These are phyloP conservation scores for Drosophila lini DNA, from an alignment of 1,140 invertebrate species.

Conservation along the genomic window DNA sequence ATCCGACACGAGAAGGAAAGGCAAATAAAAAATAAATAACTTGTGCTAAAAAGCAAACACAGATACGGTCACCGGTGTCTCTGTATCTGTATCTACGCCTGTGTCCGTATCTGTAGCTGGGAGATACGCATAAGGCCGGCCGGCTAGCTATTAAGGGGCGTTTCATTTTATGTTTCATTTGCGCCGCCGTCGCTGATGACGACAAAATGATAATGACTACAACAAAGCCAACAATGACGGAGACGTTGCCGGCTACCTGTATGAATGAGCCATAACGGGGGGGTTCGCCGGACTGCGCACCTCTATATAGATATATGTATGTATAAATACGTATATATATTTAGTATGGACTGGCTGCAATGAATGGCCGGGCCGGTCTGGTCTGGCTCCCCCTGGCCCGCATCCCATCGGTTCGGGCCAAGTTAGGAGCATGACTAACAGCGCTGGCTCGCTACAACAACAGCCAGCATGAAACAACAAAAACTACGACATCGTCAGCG, in stretches of 20 bases:
- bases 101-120: conserved; percentile 50
- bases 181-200: conserved; percentile 79
- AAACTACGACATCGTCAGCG: conserved; percentile 57
- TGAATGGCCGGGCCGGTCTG: conserved; percentile 57
- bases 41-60: conserved; percentile 80
- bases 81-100: conserved; percentile 7
- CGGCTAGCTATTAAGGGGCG: conserved; percentile 73
- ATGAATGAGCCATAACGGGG: conserved; percentile 22
- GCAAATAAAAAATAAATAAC: conserved; percentile 47
- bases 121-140: conserved; percentile 76
- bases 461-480: conserved; percentile 41
- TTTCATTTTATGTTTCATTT: conserved; percentile 84
- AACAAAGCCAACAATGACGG: conserved; percentile 39
- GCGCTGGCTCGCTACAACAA: conserved; percentile 71
- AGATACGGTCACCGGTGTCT: conserved; percentile 61
- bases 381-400: conserved; percentile 15
- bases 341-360: conserved; percentile 49
- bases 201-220: conserved; percentile 82
- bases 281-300: conserved; percentile 9
- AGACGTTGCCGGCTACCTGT: conserved; percentile 21
- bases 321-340: conserved; percentile 1
- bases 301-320: conserved; percentile 1
- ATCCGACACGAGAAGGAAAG: conserved; percentile 45
- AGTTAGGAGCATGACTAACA: conserved; percentile 81
- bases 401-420: conserved; percentile 52